Percentiles rank a stretch among this genome's conserved stretches.
Conservation (phyloP, 2,113 vertebrate genomes). For the Nematolebias whitei region DNA sequence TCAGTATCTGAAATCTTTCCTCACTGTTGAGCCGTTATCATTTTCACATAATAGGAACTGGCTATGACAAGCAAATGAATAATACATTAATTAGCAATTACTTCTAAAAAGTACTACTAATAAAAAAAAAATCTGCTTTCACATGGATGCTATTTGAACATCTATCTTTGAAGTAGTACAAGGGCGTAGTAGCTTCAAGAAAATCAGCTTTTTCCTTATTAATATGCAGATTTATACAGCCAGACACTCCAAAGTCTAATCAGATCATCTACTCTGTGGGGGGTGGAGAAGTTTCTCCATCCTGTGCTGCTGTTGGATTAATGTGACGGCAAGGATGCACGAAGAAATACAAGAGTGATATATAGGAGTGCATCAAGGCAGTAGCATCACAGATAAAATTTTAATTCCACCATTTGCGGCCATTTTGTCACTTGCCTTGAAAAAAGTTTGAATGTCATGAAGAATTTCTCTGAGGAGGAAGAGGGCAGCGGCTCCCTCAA, state of each 20-base stretch:
- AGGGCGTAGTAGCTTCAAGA: slow-evolving; percentile 30
- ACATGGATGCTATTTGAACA: slow-evolving; percentile 12
- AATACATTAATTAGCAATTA: slow-evolving; percentile 11
- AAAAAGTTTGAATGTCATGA: neutral
- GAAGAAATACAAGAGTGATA: neutral
- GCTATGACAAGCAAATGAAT: slow-evolving; percentile 1
- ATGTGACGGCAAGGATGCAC: slow-evolving; percentile 23
- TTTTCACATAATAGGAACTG: neutral
- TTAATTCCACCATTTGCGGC: neutral
- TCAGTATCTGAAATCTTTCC: neutral
- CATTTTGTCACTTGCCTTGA: slow-evolving; percentile 1
- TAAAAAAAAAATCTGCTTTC: neutral
- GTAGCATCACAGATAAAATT: neutral
- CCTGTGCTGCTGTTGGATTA: slow-evolving; percentile 39
- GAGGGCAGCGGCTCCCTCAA: slow-evolving; percentile 12
- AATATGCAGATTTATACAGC: slow-evolving; percentile 69
- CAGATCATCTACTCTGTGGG: slow-evolving; percentile 69
- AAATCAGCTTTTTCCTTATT: slow-evolving; percentile 57
- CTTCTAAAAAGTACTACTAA: neutral
- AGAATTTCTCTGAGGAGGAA: slow-evolving; percentile 25
- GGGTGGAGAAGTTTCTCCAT: slow-evolving; percentile 48
- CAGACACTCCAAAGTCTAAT: slow-evolving; percentile 68
- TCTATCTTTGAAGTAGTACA: slow-evolving; percentile 25
- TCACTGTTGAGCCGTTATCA: neutral
- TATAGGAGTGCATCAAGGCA: neutral